Evolutionary conservation across 2,113 vertebrate genomes (phyloP), one percentile per base, ranked within the genome.

Genomic region (Formicarius rufipectus): DNA sequence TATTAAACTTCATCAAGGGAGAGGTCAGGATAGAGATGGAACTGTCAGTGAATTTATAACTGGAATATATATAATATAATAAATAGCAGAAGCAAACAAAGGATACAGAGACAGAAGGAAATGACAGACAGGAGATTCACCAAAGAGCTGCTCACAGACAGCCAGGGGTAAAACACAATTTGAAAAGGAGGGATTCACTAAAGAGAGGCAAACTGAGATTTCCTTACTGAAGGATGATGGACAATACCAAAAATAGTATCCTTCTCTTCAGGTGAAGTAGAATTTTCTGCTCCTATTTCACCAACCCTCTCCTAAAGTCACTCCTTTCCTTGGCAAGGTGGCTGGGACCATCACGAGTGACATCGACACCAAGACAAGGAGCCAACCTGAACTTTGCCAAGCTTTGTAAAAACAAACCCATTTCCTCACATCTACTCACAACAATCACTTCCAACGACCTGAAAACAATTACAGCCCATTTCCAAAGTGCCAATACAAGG

Each of bases 401-500:
- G 33, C 82, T 86, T 94, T 69, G 88, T 40, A 24, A 90, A 66
- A 87, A 35, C n/a, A 90, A 90, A 52, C 28, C 28, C 35, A 58
- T 63, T 85, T 60, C 47, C 27, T 7, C 21, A 64, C 47, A 5
- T 4, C 55, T 66, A 49, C 56, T 93, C 89, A 86, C 93, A 96
- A 90, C 47, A 68, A 87, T 67, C 84, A 87, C 89, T 90, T 81
- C 24, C 72, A 60, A 45, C 7, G 71, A 60, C 63, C 66, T 77
- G 81, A 84, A 88, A 95, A 77, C 90, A 93, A 85, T 94, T 49
- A 35, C 35, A 67, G 44, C 40, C 22, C 28, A 0, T 94, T 86
- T 96, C 75, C 59, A 89, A 97, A 96, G 89, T 52, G 66, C 72
- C 94, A 87, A 60, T 42, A 62, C 23, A 35, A 92, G 50, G 50